phyloP scores from a whole-genome alignment of 2,113 vertebrate genomes.

The Leiothrix lutea region DNA sequence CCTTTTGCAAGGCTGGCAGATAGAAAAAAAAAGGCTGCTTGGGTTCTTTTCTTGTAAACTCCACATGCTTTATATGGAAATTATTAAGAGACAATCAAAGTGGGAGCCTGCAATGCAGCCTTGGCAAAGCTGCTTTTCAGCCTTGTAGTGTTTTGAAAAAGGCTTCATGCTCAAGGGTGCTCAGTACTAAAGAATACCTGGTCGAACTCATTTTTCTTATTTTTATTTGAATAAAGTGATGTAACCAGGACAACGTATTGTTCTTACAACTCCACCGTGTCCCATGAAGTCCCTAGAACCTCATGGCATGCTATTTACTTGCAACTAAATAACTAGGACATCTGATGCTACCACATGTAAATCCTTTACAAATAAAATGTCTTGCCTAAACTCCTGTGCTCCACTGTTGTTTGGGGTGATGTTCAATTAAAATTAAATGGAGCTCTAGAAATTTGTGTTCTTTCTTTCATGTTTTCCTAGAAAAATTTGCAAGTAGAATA shows the following conservation, averaged over 20 bases:
- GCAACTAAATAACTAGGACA: not conserved
- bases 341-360: not conserved
- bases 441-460: not conserved
- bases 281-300: not conserved
- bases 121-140: not conserved
- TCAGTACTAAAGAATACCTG: not conserved
- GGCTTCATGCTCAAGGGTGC: rapidly evolving
- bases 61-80: conserved; percentile 22
- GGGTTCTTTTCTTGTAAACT: conserved; percentile 27
- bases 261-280: not conserved
- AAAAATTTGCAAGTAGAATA: not conserved
- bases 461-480: not conserved
- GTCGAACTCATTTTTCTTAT: not conserved
- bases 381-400: not conserved
- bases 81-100: conserved; percentile 22
- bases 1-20: conserved; percentile 30
- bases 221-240: not conserved
- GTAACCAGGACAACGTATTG: not conserved
- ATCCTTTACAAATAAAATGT: not conserved
- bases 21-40: not conserved
- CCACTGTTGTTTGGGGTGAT: not conserved
- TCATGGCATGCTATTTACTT: not conserved
- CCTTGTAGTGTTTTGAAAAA: not conserved
- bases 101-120: not conserved
- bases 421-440: not conserved